Evolutionary conservation across 1,140 invertebrate genomes (phyloP), one percentile per base, ranked within the genome.

Genomic region (Antheraea mylitta): DNA sequence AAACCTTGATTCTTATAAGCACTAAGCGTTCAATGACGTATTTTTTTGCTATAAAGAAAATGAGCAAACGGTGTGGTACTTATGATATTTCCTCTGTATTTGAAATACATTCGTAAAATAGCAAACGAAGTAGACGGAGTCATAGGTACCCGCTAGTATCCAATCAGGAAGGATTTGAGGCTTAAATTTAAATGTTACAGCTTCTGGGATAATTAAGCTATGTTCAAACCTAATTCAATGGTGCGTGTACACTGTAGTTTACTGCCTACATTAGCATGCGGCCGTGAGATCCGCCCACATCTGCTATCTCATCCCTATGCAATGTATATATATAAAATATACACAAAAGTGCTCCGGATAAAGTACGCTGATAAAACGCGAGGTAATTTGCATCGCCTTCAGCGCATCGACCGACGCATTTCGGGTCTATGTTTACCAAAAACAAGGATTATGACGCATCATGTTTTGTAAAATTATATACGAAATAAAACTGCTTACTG

Each of bases 341-440:
- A 85, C 81, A 80, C 81, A 83, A 85, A 86, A 85, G 83, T 82
- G 85, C 73, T 77, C 85, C 78, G 86, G 85, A 90, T 89, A 86
- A 90, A 89, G 85, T 90, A 82, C 84, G 82, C 70, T 79, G 86
- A 90, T 90, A 90, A 85, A 74, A 80, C 80, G 79, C 81, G 80
- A 89, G 82, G 84, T 82, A 89, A 89, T 89, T 89, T 89, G 80
- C 86, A 90, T 89, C 79, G 88, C 86, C 81, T 69, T 69, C 73
- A 81, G 86, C 86, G 65, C 76, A 78, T 75, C 69, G 78, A 71
- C 77, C 69, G 75, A 74, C 74, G 78, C 73, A 76, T 85, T 70
- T 85, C 74, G 80, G 79, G 18, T 78, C 79, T 85, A 80, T 85
- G 78, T 85, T 86, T 85, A 87, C 83, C 83, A 74, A 86, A 87